phyloP scores from a whole-genome alignment of 1,140 invertebrate genomes.

The Dolichoris vasculosae region DNA sequence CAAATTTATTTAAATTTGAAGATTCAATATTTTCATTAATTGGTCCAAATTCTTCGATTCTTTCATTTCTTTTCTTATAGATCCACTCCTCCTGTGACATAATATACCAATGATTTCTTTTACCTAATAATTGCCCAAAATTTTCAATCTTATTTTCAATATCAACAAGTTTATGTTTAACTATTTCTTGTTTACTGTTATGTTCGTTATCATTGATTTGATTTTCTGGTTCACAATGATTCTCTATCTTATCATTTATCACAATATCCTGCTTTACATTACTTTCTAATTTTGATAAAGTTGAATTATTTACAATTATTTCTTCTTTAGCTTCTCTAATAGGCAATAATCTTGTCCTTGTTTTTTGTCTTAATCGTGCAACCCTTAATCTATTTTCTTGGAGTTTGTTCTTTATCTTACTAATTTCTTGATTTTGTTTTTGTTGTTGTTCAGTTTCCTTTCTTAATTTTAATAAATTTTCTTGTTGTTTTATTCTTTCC shows the following conservation, averaged over 20 bases:
- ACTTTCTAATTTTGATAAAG: background rate
- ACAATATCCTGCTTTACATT: constrained; percentile 1
- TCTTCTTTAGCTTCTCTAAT: constrained; percentile 75
- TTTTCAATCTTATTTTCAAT: constrained; percentile 68
- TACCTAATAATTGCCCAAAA: constrained; percentile 67
- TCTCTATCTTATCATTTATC: constrained; percentile 57
- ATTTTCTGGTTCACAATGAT: constrained; percentile 60
- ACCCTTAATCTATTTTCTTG: constrained; percentile 85
- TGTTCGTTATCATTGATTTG: constrained; percentile 68
- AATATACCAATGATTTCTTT: constrained; percentile 66
- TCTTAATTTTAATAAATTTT: constrained; percentile 81
- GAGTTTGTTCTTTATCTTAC: constrained; percentile 80
- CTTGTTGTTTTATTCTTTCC: constrained; percentile 84
- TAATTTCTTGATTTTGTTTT: constrained; percentile 78
- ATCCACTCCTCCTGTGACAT: constrained; percentile 89
- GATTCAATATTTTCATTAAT: constrained; percentile 63
- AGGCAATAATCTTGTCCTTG: constrained; percentile 84
- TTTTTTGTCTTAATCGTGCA: constrained; percentile 84
- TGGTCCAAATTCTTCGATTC: constrained; percentile 82
- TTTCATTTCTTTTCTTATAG: constrained; percentile 81
- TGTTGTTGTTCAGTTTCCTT: constrained; percentile 83
- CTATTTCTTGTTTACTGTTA: constrained; percentile 70
- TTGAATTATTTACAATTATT: constrained; percentile 70
- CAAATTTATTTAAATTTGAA: background rate
- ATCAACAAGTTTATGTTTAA: constrained; percentile 52